Evolutionary conservation across 1,140 invertebrate species (phyloP), one percentile per base, ranked within the genome.

Genomic region (Drosophila pachea): DNA sequence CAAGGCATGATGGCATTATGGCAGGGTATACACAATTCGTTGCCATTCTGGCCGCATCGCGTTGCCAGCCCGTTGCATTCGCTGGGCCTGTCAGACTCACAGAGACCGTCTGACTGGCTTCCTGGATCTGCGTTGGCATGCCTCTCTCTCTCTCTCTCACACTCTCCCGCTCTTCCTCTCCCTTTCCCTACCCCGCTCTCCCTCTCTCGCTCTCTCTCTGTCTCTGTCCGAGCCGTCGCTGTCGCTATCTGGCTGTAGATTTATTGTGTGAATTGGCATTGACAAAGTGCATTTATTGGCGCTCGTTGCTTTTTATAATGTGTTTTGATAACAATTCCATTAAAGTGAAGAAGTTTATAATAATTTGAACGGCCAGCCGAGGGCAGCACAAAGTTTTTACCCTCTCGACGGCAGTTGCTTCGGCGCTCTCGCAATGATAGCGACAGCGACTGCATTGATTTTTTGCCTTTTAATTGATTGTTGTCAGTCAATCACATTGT

Each of bases 331-430:
- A 83, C 79, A 84, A 83, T 83, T 83, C 79, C 79, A 83, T 83
- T 83, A 83, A 83, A 83, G 79, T 83, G 79, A 83, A 83, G 79
- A 83, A 83, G 79, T 83, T 83, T 84, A 84, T 83, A 83, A 83
- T 83, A 83, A 83, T 83, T 72, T 72, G 62, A 74, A 72, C 63
- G 63, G 71, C 56, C 61, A 69, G 31, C 54, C n/a, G 22, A 7
- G 59, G 22, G 22, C 22, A 22, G 22, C n/a, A n/a, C n/a, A n/a
- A n/a, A n/a, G n/a, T n/a, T n/a, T n/a, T n/a, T n/a, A n/a, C n/a
- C n/a, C n/a, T n/a, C n/a, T n/a, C n/a, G n/a, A n/a, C n/a, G n/a
- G n/a, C n/a, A n/a, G 60, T 43, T 77, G 75, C 58, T 71, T 63
- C 35, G 50, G 45, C 59, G 65, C 70, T 59, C 59, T 69, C 68